These are phyloP conservation scores for Archilochus colubris DNA, from an alignment of 2,113 vertebrate species.

Conservation along the genomic window DNA sequence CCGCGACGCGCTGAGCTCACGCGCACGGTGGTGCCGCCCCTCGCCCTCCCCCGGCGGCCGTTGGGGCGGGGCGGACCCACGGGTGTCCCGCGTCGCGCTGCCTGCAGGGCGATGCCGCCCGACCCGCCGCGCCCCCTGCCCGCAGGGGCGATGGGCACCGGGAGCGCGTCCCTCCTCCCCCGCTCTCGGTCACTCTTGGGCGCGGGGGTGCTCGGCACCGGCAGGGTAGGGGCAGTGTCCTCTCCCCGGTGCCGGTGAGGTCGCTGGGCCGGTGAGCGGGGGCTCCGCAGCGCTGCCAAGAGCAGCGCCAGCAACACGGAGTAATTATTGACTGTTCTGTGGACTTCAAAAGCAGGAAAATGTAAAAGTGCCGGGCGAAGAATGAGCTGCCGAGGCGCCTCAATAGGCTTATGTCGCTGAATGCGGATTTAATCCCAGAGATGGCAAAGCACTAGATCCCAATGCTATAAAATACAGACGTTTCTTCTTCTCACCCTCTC, in stretches of 20 bases:
- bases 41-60: not conserved
- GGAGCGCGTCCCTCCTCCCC: accelerated
- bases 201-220: not conserved
- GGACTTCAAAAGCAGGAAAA: not conserved
- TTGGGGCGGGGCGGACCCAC: not conserved
- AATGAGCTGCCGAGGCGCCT: not conserved
- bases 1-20: constrained; percentile 8
- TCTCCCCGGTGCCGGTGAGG: not conserved
- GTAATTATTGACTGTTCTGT: not conserved
- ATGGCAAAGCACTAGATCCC: not conserved
- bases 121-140: too few relatives aligned
- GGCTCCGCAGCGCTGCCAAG: not conserved
- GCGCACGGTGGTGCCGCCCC: not conserved
- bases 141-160: not conserved
- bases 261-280: not conserved
- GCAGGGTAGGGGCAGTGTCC: not conserved
- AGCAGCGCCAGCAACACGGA: not conserved
- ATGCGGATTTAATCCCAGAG: not conserved
- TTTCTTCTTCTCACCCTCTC: too few relatives aligned
- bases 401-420: not conserved
- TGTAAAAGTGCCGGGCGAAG: not conserved
- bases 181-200: not conserved
- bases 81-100: not conserved
- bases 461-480: not conserved
- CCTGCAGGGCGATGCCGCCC: too few relatives aligned